A percentile compares a stretch with the other conserved stretches of the same genome.
Evolutionary conservation across 2,797 vertebrate genomes (phyloP).

Genomic region (Lophius americanus): DNA sequence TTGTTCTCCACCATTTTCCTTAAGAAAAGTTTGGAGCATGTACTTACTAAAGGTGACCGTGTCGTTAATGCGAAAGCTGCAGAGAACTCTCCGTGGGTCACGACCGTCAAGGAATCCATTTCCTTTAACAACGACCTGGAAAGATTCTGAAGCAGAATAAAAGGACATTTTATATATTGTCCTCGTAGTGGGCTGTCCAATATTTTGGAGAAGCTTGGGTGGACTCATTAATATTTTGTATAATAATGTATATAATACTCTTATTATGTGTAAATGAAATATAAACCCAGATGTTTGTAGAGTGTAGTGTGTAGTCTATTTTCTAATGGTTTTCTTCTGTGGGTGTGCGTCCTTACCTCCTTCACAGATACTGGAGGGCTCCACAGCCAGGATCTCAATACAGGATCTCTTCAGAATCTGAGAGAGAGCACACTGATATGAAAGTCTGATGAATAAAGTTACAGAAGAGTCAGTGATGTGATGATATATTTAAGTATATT

Average conservation of each 20-base stretch:
- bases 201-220: not conserved
- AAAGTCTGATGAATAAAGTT: not conserved
- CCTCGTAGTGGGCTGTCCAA: not conserved
- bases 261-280: not conserved
- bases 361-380: slow-evolving; percentile 96
- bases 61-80: slow-evolving; percentile 97
- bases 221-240: not conserved
- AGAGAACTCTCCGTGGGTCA: slow-evolving; percentile 92
- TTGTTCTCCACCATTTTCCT: not conserved
- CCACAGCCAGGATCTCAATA: slow-evolving; percentile 95
- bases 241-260: not conserved
- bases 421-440: slow-evolving; percentile 2
- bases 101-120: slow-evolving; percentile 94
- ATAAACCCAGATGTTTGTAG: not conserved
- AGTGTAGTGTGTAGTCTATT: too few relatives aligned
- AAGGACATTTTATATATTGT: not conserved
- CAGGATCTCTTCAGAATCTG: slow-evolving; percentile 98
- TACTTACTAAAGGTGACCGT: slow-evolving; percentile 92
- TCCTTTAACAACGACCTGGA: slow-evolving; percentile 94
- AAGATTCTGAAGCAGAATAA: slow-evolving; percentile 84
- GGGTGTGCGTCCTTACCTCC: slow-evolving; percentile 83
- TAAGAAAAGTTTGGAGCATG: not conserved
- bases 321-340: too few relatives aligned
- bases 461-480: not conserved
- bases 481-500: not conserved